These are phyloP conservation scores for Molossus molossus DNA, from an alignment of 2,797 vertebrate species.

Conservation along the genomic window DNA sequence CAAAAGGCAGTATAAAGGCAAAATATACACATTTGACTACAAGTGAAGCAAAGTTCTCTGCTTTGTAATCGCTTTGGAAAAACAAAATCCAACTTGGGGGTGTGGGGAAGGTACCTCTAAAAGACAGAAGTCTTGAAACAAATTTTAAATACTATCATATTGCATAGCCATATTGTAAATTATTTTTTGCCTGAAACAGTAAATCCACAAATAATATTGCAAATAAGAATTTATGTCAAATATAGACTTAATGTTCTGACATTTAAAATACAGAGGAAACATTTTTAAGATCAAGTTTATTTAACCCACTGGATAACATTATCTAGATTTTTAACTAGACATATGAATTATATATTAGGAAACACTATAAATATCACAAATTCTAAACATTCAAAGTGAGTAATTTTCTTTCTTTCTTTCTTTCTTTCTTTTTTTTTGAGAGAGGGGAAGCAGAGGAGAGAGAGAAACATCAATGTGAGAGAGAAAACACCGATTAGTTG, in stretches of 20 bases:
- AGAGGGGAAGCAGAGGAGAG: too few relatives aligned
- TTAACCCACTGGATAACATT: neutral
- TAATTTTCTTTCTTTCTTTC: too few relatives aligned
- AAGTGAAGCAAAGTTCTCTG: conserved; percentile 4
- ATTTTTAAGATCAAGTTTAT: conserved; percentile 49
- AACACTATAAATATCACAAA: neutral
- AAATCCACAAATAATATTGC: neutral
- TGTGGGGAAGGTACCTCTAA: neutral
- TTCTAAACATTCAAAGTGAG: conserved; percentile 17
- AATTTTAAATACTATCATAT: neutral
- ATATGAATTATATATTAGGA: neutral
- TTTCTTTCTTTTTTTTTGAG: too few relatives aligned
- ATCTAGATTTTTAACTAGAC: conserved; percentile 1
- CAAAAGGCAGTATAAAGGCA: conserved; percentile 23
- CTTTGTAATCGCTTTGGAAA: neutral
- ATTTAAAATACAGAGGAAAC: conserved; percentile 32
- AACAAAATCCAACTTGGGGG: neutral
- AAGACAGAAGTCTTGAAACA: neutral
- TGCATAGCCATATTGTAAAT: neutral
- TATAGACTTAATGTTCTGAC: neutral
- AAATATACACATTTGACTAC: neutral
- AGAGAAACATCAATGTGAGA: too few relatives aligned
- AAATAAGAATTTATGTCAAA: conserved; percentile 29
- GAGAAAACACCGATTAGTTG: too few relatives aligned
- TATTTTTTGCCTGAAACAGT: neutral